Base-by-base conservation (phyloP, 1,140 invertebrate species). In the Eriosoma lanigerum region DNA sequence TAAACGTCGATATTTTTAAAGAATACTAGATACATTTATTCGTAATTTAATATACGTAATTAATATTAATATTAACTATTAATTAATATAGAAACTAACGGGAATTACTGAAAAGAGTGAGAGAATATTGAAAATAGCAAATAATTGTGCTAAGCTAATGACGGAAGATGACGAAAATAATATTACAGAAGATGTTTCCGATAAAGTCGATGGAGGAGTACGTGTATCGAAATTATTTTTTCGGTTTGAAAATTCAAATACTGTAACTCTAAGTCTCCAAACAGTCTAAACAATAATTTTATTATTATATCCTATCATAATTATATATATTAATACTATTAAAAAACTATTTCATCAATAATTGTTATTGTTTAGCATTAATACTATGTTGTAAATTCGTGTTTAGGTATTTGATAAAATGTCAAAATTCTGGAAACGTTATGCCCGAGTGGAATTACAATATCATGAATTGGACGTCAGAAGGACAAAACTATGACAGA, bases 81-180 rank as follows among this genome's bases (percentile, higher is more conserved):
- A 38, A 38, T 38, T 8, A 38, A 38, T 38, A 0, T 44, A 86
- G 84, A 76, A 86, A 32, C 83, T 87, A n/a, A 82, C 84, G 56
- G 84, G 56, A 80, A 81, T 84, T 73, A n/a, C 82, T 3, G 81
- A 85, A 66, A 87, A 85, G 68, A 82, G 84, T 9, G 80, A 73
- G 3, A 54, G 46, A 5, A 66, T 87, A 24, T 58, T 84, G 15
- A 82, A 82, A 24, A 78, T 86, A 29, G 46, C 84, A 17, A 84
- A 82, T 80, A 83, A 85, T 8, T 87, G 86, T 54, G 80, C 83
- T 8, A 84, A 83, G 48, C 82, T 86, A 19, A 84, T 87, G 73
- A 82, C 82, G 0, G 83, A 82, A 32, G 75, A 85, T 38, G 84
- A n/a, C n/a, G n/a, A 84, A 26, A 52, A 84, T 84, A 78, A 81